These are phyloP conservation scores for Julus scanicus DNA, from an alignment of 2,888 invertebrate genomes.

Conservation along the genomic window DNA sequence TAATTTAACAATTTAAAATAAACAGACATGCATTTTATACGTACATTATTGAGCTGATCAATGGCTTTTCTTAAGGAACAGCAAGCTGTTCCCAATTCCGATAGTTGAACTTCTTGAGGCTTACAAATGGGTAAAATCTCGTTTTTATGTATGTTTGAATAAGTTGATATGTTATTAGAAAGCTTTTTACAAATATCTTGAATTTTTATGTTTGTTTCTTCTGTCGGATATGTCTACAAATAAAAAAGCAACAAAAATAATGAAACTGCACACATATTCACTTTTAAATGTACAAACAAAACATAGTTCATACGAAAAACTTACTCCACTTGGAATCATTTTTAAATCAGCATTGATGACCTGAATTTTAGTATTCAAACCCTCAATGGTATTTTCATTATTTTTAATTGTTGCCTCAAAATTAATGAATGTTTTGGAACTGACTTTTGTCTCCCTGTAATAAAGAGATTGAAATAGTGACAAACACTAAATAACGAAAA, in stretches of 20 bases:
- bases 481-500: neutral
- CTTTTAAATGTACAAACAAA: neutral
- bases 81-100: neutral
- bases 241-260: neutral
- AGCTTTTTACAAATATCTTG: neutral
- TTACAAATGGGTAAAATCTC: neutral
- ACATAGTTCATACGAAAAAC: neutral
- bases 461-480: neutral
- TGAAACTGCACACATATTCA: neutral
- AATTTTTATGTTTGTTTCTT: neutral
- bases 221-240: neutral
- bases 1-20: neutral
- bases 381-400: neutral
- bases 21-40: neutral
- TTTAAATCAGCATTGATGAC: neutral
- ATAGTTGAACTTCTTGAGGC: neutral
- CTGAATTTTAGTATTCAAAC: neutral
- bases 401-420: neutral
- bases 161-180: neutral
- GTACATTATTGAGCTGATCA: neutral
- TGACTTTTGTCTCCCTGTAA: neutral
- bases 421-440: neutral
- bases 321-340: neutral
- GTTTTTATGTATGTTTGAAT: neutral
- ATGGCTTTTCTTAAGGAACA: neutral